Conservation (phyloP, 2,797 vertebrate species). For the Phoebastria nigripes region DNA sequence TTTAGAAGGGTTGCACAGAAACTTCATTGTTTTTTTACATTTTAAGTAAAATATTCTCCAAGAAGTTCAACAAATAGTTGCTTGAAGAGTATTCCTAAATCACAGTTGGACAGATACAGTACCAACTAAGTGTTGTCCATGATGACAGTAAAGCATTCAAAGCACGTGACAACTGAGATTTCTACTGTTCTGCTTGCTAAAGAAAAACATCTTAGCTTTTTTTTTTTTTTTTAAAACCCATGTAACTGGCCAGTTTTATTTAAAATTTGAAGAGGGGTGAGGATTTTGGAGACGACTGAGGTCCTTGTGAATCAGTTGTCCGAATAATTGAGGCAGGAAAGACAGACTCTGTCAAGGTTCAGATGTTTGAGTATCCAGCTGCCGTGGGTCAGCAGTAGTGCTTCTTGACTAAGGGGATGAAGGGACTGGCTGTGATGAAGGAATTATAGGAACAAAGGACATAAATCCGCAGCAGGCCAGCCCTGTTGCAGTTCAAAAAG, state of each 20-base stretch:
- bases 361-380: not conserved
- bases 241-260: not conserved
- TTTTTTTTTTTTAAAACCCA: not conserved
- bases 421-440: not conserved
- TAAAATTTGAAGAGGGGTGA: not conserved
- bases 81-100: not conserved
- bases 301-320: not conserved
- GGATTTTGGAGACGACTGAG: not conserved
- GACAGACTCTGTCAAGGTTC: accelerated
- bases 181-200: not conserved
- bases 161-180: not conserved
- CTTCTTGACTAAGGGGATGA: not conserved
- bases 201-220: not conserved
- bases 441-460: not conserved
- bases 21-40: not conserved
- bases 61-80: not conserved
- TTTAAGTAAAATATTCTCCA: not conserved
- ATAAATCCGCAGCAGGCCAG: accelerated
- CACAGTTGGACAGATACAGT: accelerated
- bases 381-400: accelerated
- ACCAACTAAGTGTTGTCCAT: not conserved
- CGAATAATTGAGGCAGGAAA: not conserved
- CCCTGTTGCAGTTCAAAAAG: not conserved
- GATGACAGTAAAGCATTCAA: not conserved
- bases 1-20: not conserved